Evolutionary conservation across 1,140 invertebrate genomes (phyloP).

Genomic region (Penaeus vannamei): DNA sequence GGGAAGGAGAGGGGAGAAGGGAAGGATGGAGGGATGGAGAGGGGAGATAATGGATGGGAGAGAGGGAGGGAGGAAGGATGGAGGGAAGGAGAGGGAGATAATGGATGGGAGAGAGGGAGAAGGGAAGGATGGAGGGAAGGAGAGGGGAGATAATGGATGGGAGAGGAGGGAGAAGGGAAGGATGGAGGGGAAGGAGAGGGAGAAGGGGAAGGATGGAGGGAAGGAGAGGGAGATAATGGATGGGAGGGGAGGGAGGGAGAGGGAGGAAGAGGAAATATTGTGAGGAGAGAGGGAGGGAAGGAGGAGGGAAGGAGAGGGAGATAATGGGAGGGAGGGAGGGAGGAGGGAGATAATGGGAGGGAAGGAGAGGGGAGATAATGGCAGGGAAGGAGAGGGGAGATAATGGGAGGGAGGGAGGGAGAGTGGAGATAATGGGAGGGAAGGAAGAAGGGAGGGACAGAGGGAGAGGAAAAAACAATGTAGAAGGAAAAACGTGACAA

Average conservation of each 20-base stretch:
- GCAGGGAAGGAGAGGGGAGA: too few relatives aligned
- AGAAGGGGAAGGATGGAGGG: constrained; percentile 2
- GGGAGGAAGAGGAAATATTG: too few relatives aligned
- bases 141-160: background rate
- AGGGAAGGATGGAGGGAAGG: background rate
- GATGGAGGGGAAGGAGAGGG: background rate
- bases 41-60: background rate
- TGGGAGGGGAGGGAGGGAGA: background rate
- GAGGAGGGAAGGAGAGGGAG: background rate
- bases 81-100: too few relatives aligned
- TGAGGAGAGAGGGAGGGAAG: background rate
- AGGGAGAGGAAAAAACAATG: background rate
- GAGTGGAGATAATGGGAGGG: too few relatives aligned
- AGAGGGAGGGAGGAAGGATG: background rate
- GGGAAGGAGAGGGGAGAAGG: background rate
- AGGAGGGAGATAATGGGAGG: too few relatives aligned
- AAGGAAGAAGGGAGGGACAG: background rate
- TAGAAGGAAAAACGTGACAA: background rate
- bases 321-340: background rate
- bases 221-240: background rate
- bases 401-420: too few relatives aligned
- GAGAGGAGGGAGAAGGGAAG: background rate
- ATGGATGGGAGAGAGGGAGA: background rate
- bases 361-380: too few relatives aligned
- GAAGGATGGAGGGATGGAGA: background rate